A percentile compares a stretch with the other conserved stretches of the same genome.
Conservation (phyloP, 2,888 invertebrate genomes). For the Vannuccia rotundouncinata region DNA sequence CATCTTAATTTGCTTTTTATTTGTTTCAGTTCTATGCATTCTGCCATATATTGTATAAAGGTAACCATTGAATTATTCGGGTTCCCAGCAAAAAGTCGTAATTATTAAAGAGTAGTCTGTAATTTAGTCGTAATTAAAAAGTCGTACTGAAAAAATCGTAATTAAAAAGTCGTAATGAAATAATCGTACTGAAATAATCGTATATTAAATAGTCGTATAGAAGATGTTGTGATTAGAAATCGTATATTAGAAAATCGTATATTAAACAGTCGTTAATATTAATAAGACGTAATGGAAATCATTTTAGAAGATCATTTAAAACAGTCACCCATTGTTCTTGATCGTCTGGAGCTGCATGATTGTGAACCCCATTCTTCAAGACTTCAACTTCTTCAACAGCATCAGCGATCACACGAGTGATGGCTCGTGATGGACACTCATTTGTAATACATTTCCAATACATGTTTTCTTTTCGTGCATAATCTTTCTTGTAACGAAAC, state of each 20-base stretch:
- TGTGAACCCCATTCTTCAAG: background rate
- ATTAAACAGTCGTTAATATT: background rate
- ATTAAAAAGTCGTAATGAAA: background rate
- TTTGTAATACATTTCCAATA: constrained; percentile 26
- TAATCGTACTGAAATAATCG: background rate
- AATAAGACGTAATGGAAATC: background rate
- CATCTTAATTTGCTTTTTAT: too few relatives aligned
- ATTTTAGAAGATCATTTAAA: too few relatives aligned
- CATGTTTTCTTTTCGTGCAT: constrained; percentile 19
- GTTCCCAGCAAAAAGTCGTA: background rate
- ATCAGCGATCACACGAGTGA: constrained; percentile 22
- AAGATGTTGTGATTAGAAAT: background rate
- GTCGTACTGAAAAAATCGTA: background rate
- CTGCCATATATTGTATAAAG: too few relatives aligned
- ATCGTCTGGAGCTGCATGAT: background rate
- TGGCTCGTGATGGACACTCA: constrained; percentile 19
- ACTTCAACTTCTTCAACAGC: background rate
- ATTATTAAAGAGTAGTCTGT: background rate
- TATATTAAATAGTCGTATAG: background rate
- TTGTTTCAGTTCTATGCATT: too few relatives aligned
- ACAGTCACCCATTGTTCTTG: too few relatives aligned
- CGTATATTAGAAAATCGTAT: constrained; percentile 6
- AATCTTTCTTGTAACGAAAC: constrained; percentile 26
- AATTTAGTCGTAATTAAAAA: background rate
- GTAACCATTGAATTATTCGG: too few relatives aligned